Evolutionary conservation across 2,113 vertebrate species (phyloP), one percentile per base, ranked within the genome.

Genomic region (Petromus typicus): DNA sequence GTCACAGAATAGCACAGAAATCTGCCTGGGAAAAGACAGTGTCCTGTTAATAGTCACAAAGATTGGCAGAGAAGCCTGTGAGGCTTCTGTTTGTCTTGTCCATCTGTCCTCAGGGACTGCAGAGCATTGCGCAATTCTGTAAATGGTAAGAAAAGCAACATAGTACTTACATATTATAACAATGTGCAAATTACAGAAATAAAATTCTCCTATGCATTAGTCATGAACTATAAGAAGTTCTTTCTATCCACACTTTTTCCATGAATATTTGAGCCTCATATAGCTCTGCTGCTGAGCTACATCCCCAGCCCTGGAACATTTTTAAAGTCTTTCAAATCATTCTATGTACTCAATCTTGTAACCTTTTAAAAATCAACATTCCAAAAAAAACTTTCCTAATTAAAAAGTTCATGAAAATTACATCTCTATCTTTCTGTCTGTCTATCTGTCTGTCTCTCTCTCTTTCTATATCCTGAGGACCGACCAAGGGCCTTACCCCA

Each of bases 311-410:
- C 57, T 56, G 22, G 30, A 95, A 81, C 7, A 22, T 90, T 69
- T 67, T 18, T 79, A 94, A 91, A n/a, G n/a, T 66, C 71, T 34
- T 32, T 95, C 48, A 92, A 95, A 84, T 94, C 8, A 37, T 78
- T n/a, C 30, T 90, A 22, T 93, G 63, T 59, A 30, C 37, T 86
- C 84, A 78, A 69, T 37, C 37, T 63, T 90, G 30, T 45, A n/a
- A 78, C 45, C 57, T 75, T 93, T 83, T 14, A 66, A 71, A 93
- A 91, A 93, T 43, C 2, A 89, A 93, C 6, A 34, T 13, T 48
- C 73, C 56, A 32, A n/a, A 51, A 54, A 27, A 92, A 63, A 13
- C 59, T 88, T 37, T 63, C 43, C 23, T 34, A 51, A 34, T 84
- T 83, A 80, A 69, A 93, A 76, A 86, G 34, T 27, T 45, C 40